These are phyloP conservation scores for Tricholauxania praeusta DNA, from an alignment of 2,888 invertebrate genomes.

Conservation along the genomic window DNA sequence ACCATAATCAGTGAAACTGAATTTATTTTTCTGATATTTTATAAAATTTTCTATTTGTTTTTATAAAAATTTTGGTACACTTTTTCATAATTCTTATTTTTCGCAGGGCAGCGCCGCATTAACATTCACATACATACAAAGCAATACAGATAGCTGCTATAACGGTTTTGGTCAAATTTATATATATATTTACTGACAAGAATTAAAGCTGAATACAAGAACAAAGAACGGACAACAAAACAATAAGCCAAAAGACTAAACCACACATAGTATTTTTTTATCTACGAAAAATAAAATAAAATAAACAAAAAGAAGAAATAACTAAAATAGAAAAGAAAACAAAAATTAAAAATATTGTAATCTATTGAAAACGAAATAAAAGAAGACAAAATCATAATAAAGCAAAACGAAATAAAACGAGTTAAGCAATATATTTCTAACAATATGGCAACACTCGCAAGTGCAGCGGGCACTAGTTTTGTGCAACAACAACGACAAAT, in stretches of 20 bases:
- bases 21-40: too few species aligned
- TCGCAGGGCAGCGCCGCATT: too few species aligned
- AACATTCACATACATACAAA: too few species aligned
- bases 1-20: too few species aligned
- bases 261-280: slow-evolving; percentile 9
- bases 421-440: slow-evolving; percentile 7
- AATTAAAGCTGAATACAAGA: slow-evolving; percentile 33
- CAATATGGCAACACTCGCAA: slow-evolving; percentile 39
- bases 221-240: slow-evolving; percentile 42
- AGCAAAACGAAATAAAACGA: slow-evolving; percentile 7
- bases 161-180: too few species aligned
- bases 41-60: too few species aligned
- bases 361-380: background rate
- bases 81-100: too few species aligned
- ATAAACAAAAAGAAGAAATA: background rate
- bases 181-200: too few species aligned
- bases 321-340: background rate
- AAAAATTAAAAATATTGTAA: background rate
- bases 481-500: slow-evolving; percentile 31
- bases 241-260: slow-evolving; percentile 32
- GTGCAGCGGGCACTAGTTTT: slow-evolving; percentile 37
- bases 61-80: too few species aligned
- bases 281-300: background rate
- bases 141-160: too few species aligned
- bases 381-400: background rate